Conservation (phyloP, 2,888 invertebrate species). For the Hybos culiciformis region DNA sequence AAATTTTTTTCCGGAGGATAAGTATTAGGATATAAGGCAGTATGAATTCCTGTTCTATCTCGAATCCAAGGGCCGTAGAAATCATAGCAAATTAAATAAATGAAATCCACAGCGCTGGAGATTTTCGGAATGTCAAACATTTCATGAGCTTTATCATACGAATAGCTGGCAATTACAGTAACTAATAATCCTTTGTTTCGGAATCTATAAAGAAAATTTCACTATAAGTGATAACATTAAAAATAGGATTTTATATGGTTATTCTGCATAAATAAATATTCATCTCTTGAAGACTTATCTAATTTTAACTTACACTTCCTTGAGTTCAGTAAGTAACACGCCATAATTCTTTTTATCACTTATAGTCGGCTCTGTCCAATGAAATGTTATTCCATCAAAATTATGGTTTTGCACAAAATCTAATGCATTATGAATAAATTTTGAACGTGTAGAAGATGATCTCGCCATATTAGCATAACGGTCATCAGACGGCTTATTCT, state of each 20-base stretch:
- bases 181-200: slow-evolving; percentile 31
- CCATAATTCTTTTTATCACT: slow-evolving; percentile 48
- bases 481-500: not conserved
- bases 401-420: slow-evolving; percentile 54
- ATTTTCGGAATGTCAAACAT: slow-evolving; percentile 40
- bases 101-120: slow-evolving; percentile 36
- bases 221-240: not conserved
- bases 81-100: slow-evolving; percentile 45
- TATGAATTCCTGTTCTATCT: slow-evolving; percentile 35
- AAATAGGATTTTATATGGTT: not conserved
- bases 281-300: too few relatives aligned
- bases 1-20: slow-evolving; percentile 17
- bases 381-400: slow-evolving; percentile 65
- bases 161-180: slow-evolving; percentile 41
- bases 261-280: too few relatives aligned
- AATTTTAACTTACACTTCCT: not conserved
- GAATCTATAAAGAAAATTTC: slow-evolving; percentile 19
- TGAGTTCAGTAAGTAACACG: slow-evolving; percentile 26
- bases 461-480: not conserved
- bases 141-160: slow-evolving; percentile 28
- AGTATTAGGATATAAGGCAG: slow-evolving; percentile 34
- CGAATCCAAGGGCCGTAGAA: slow-evolving; percentile 40
- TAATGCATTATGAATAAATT: slow-evolving; percentile 22
- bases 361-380: slow-evolving; percentile 75
- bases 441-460: not conserved